Evolutionary conservation across 2,888 invertebrate species (phyloP).

Genomic region (Mactromeris polynyma): DNA sequence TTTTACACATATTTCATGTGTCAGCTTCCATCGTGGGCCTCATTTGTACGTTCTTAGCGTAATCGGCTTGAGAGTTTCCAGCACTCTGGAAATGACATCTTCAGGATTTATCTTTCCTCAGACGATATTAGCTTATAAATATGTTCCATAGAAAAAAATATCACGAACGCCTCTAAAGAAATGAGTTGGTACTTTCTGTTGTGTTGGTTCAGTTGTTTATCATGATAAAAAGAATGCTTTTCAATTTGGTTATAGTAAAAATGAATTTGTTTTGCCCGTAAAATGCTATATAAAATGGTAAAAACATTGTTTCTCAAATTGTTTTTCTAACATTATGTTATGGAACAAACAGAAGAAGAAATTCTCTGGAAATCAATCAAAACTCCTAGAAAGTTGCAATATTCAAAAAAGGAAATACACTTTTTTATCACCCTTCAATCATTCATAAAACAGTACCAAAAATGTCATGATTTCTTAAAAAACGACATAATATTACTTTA

Average conservation of each 20-base stretch:
- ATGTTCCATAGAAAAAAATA: constrained; percentile 17
- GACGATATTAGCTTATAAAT: constrained; percentile 36
- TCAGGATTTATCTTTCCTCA: constrained; percentile 27
- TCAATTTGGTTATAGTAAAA: no score
- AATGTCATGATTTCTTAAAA: no score
- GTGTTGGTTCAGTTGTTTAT: neutral
- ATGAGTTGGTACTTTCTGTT: neutral
- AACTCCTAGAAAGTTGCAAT: no score
- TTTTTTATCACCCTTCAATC: no score
- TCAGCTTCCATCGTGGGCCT: constrained; percentile 72
- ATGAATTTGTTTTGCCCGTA: neutral
- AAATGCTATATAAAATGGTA: neutral
- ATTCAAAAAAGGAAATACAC: no score
- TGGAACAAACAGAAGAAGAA: no score
- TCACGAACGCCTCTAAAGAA: neutral
- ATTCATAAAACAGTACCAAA: no score
- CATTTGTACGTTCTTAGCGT: constrained; percentile 72
- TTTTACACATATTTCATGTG: constrained; percentile 70
- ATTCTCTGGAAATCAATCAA: no score
- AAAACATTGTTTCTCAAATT: neutral
- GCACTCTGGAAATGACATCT: constrained; percentile 56
- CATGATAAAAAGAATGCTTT: no score
- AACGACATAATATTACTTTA: no score
- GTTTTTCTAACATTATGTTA: neutral
- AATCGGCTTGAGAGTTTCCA: constrained; percentile 53